Conservation (phyloP, 2,797 vertebrate species). For the Cryptoprocta ferox region DNA sequence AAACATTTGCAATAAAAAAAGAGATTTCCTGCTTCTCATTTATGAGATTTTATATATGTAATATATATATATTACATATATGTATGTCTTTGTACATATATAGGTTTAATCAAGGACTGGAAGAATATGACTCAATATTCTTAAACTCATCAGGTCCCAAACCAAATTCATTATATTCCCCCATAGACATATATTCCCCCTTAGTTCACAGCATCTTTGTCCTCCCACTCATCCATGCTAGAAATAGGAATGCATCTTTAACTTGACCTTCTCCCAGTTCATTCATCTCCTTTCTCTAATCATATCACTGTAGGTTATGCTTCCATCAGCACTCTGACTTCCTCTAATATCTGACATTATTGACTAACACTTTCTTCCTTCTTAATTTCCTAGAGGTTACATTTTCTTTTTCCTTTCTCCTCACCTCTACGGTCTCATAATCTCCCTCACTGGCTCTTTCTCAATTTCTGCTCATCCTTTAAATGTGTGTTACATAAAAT, state of each 20-base stretch:
- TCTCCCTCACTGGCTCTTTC: conserved; percentile 16
- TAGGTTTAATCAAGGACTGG: not conserved
- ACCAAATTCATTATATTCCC: not conserved
- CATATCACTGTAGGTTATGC: not conserved
- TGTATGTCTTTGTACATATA: not conserved
- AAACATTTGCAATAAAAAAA: not conserved
- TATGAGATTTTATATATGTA: not conserved
- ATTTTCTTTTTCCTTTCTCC: not conserved
- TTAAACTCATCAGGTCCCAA: not conserved
- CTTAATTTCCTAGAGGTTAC: not conserved
- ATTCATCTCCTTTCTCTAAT: not conserved
- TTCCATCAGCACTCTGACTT: not conserved
- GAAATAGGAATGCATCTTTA: conserved; percentile 57
- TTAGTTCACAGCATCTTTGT: not conserved
- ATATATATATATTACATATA: not conserved
- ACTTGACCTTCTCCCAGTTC: not conserved
- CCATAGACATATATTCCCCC: not conserved
- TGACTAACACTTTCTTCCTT: not conserved
- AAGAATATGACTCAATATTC: conserved; percentile 56
- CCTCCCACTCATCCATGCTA: conserved; percentile 53
- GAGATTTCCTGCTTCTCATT: conserved; percentile 35
- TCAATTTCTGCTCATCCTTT: conserved; percentile 35
- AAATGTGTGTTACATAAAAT: conserved; percentile 64
- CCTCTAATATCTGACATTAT: not conserved
- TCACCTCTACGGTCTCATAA: not conserved